Base-by-base conservation (phyloP, 2,113 vertebrate species). In the Gnathonemus longibarbis region DNA sequence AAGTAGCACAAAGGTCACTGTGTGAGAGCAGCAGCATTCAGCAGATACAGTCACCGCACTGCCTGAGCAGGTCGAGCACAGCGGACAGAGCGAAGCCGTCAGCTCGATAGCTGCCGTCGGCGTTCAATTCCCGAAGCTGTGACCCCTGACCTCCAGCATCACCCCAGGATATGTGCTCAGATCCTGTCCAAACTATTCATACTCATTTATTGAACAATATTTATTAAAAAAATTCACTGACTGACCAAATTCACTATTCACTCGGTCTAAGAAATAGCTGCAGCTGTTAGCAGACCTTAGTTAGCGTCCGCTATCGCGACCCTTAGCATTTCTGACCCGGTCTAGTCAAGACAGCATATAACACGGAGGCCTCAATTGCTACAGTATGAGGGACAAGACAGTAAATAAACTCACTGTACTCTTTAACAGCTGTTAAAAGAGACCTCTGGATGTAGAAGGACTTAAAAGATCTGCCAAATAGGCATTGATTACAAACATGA, bases 1-100 rank as follows among this genome's bases (percentile, higher is more conserved):
- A 39, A 86, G n/a, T 6, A 86, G 84, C n/a, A 35, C 84, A 52
- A 87, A 87, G 85, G 85, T 87, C 50, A 87, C 48, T 52, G 85
- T 19, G 48, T 52, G 27, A 53, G 49, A 87, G 31, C 1, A 50
- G 10, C 1, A 11, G 3, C 45, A 48, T 42, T 24, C 24, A 11
- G 83, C 39, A 84, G 19, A 24, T 24, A 46, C 9, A 31, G 11
- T 39, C 49, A 35, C 3, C 0, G 8, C 48, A 35, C 85, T 35
- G 31, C 7, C 49, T 17, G 15, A 24, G 11, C 27, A 15, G 15
- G n/a, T 13, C 6, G 24, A 15, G 11, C 48, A 85, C 10, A n/a
- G 46, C 0, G 46, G 46, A 49, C 45, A 21, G 42, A 49, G 83
- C 2, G n/a, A 85, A 0, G 42, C 3, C 10, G 0, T 77, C 84